Conservation (phyloP, 2,797 vertebrate genomes). For the Acanthis flammea region DNA sequence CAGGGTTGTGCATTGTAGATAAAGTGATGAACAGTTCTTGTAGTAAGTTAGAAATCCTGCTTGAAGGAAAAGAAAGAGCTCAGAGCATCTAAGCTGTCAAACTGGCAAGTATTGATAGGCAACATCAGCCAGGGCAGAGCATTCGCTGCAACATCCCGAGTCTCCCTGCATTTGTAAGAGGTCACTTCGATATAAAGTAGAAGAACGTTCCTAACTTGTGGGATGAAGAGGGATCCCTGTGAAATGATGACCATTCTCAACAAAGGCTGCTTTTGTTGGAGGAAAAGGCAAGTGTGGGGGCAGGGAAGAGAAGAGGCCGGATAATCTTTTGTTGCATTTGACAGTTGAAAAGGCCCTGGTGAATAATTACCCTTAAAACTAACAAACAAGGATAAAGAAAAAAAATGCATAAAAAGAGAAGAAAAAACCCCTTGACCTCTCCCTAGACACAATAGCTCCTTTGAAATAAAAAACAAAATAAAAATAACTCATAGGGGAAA, state of each 20-base stretch:
- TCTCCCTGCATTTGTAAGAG: neutral
- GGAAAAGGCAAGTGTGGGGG: constrained; percentile 20
- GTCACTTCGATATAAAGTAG: constrained; percentile 37
- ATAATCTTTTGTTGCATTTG: constrained; percentile 85
- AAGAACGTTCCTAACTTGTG: neutral
- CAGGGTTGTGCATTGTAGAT: neutral
- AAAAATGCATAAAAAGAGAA: neutral
- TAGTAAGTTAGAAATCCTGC: neutral
- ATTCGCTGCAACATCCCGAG: neutral
- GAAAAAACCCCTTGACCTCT: neutral
- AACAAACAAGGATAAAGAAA: constrained; percentile 73
- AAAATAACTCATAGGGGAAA: neutral
- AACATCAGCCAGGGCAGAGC: neutral
- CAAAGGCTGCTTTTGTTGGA: constrained; percentile 79
- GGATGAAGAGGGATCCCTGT: constrained; percentile 20
- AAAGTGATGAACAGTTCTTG: constrained; percentile 12
- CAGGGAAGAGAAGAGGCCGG: constrained; percentile 35
- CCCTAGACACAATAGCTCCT: neutral
- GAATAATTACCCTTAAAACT: constrained; percentile 88
- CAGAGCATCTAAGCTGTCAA: neutral
- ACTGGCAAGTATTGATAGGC: neutral
- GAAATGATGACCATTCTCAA: constrained; percentile 35
- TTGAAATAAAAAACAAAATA: constrained; percentile 3
- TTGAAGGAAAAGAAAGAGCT: neutral
- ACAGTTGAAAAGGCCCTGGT: constrained; percentile 87